Evolutionary conservation across 2,797 vertebrate species (phyloP).

Genomic region (Eupleurogrammus muticus): DNA sequence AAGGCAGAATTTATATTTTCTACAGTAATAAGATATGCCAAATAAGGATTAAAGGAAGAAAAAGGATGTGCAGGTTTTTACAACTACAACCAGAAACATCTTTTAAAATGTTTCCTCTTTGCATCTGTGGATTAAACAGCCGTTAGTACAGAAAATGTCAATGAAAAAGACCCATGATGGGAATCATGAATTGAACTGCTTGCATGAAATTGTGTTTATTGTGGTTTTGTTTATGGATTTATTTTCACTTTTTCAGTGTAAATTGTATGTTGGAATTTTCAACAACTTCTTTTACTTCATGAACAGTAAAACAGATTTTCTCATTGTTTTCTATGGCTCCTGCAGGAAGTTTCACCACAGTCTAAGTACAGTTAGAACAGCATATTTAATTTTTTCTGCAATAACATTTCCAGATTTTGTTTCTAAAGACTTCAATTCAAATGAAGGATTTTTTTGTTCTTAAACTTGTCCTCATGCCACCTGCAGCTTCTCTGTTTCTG

Average conservation of each 20-base stretch:
- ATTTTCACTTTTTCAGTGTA: slow-evolving; percentile 13
- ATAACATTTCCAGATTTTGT: slow-evolving; percentile 10
- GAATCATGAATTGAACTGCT: slow-evolving; percentile 28
- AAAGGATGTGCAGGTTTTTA: slow-evolving; percentile 24
- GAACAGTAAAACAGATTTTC: slow-evolving; percentile 6
- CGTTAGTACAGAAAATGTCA: slow-evolving; percentile 80
- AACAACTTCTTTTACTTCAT: slow-evolving; percentile 16
- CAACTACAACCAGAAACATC: slow-evolving; percentile 47
- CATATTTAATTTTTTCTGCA: too few relatives aligned
- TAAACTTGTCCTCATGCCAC: background rate
- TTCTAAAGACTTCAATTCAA: background rate
- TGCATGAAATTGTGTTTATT: slow-evolving; percentile 53
- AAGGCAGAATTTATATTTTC: slow-evolving; percentile 45
- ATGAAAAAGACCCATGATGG: slow-evolving; percentile 35
- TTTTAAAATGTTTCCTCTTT: slow-evolving; percentile 8
- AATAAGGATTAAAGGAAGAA: slow-evolving; percentile 33
- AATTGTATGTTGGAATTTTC: background rate
- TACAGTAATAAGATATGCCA: slow-evolving; percentile 56
- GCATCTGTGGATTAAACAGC: slow-evolving; percentile 55
- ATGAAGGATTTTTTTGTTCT: slow-evolving; percentile 7
- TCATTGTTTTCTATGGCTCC: slow-evolving; percentile 26
- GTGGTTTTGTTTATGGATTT: slow-evolving; percentile 15
- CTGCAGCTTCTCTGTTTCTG: slow-evolving; percentile 15
- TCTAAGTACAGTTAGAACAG: too few relatives aligned
- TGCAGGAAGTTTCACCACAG: slow-evolving; percentile 26